Base-by-base conservation (phyloP, 2,797 vertebrate species). In the Nannoperca australis region DNA sequence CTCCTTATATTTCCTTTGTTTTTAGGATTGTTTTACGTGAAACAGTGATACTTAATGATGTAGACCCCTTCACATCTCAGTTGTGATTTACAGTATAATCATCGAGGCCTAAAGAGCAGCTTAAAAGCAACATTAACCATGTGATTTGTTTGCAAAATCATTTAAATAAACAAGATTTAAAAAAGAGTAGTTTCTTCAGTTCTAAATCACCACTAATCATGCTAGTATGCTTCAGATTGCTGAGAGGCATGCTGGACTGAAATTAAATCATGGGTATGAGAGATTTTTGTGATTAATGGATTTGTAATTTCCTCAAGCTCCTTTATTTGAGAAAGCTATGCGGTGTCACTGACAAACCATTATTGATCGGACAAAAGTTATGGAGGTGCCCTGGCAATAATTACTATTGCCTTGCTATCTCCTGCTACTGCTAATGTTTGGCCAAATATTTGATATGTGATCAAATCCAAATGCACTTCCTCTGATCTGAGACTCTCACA, bases 301-400 rank as follows among this genome's bases (percentile, higher is more conserved):
- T 83, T 50, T 68, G 27, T 70, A 18, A 72, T 63, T 73, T 74
- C 22, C 2, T 10, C 32, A 45, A 38, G 36, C 40, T 7, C 42
- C 67, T 75, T 83, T 73, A 5, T 55, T 30, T 40, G 8, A 40
- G 42, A 55, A 55, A 73, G 55, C 49, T 56, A 20, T 54, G 54
- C 69, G 66, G 18, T 78, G 40, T 73, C 42, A 45, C 58, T 63
- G 61, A 68, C 56, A 68, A 60, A 72, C 79, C 40, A 40, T 42
- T 70, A 58, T 69, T 74, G 68, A 78, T 73, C 18, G 22, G 17
- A 45, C 56, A 36, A 50, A 83, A 71, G 27, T 76, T 76, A 63
- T 60, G 12, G 42, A 59, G 24, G 17, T 55, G 30, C 17, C 53
- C 30, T 12, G 38, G 42, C 22, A 66, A 53, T 63, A 54, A 64